phyloP scores from a whole-genome alignment of 2,113 vertebrate genomes.

The Uropsilus gracilis region DNA sequence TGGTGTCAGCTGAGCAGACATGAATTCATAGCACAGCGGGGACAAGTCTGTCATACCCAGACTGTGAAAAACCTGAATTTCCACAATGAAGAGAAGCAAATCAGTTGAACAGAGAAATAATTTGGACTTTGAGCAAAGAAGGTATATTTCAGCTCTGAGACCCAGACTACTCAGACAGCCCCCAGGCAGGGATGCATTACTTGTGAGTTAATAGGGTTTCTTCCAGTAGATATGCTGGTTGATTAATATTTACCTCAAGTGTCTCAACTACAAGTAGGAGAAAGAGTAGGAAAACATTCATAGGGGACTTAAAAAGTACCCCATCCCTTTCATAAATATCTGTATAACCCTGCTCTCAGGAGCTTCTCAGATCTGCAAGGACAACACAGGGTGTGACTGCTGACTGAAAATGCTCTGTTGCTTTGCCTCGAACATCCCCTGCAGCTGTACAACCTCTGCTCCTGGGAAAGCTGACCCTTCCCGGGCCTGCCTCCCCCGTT shows the following conservation, averaged over 20 bases:
- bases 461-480: neutral
- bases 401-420: neutral
- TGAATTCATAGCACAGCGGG: constrained; percentile 48
- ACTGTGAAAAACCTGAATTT: constrained; percentile 47
- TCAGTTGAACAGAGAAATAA: neutral
- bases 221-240: neutral
- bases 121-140: neutral
- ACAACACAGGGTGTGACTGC: neutral
- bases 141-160: neutral
- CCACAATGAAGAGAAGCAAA: neutral
- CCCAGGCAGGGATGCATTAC: neutral
- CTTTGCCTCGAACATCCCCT: neutral
- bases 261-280: neutral
- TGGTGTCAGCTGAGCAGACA: neutral
- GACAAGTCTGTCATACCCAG: neutral
- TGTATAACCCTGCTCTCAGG: neutral
- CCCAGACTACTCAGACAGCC: neutral
- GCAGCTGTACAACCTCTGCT: neutral
- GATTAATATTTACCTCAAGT: neutral
- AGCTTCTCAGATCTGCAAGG: neutral
- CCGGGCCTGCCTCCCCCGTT: neutral
- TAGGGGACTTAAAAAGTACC: neutral
- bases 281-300: neutral
- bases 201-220: neutral
- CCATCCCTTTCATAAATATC: neutral